Conservation (phyloP, 2,888 invertebrate species). For the Andrena marginata region DNA sequence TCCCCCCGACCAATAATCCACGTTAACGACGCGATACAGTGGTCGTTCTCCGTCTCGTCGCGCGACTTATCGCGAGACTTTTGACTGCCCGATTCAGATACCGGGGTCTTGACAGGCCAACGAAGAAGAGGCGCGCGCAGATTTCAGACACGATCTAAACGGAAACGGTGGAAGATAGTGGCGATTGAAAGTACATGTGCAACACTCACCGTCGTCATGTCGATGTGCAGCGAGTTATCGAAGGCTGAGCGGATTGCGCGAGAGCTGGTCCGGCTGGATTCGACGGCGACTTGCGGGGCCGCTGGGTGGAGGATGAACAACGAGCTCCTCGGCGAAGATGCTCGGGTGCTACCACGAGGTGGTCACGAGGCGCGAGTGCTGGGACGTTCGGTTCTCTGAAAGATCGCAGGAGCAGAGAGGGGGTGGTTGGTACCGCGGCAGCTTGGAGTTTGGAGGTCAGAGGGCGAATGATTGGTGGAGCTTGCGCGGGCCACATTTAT, state of each 20-base stretch:
- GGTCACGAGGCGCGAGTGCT: slow-evolving; percentile 47
- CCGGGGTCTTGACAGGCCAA: not conserved
- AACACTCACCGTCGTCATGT: slow-evolving; percentile 61
- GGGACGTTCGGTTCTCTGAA: not conserved
- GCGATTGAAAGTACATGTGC: not conserved
- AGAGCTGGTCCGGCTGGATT: not conserved
- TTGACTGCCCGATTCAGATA: not conserved
- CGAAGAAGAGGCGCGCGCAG: not conserved
- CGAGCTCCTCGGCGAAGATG: not conserved
- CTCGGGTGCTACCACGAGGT: slow-evolving; percentile 17
- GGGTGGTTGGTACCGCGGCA: slow-evolving; percentile 63
- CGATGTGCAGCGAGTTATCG: not conserved
- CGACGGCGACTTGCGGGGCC: not conserved
- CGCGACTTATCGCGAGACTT: not conserved
- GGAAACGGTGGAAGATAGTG: not conserved
- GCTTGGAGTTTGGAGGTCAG: slow-evolving; percentile 80
- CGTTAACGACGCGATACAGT: not conserved
- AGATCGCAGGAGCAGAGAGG: slow-evolving; percentile 27
- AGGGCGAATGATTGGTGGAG: slow-evolving; percentile 82
- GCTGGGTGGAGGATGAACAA: too few relatives aligned
- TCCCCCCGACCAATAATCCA: not conserved
- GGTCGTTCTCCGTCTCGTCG: not conserved
- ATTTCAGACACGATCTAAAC: not conserved
- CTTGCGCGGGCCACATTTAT: slow-evolving; percentile 83
- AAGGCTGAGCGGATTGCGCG: not conserved